Percentiles rank a stretch among this genome's conserved stretches.
Evolutionary conservation across 2,113 vertebrate genomes (phyloP).

Genomic region (Brienomyrus brachyistius): DNA sequence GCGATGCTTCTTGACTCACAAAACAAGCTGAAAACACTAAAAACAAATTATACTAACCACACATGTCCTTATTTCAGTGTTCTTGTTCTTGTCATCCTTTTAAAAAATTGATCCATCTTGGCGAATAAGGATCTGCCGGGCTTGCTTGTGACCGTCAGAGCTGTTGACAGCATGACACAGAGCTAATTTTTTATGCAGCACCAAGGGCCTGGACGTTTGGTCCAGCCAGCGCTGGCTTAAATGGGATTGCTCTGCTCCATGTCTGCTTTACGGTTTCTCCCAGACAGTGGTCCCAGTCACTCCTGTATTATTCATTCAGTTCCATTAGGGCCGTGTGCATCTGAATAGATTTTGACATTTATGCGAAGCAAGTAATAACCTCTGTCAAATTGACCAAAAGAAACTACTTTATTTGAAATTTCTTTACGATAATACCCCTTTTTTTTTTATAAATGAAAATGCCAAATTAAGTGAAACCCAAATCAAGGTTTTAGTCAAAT

Average conservation of each 20-base stretch:
- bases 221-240: slow-evolving; percentile 23
- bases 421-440: neutral
- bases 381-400: slow-evolving; percentile 9
- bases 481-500: slow-evolving; percentile 16
- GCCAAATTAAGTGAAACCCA: slow-evolving; percentile 29
- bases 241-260: slow-evolving; percentile 39
- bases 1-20: slow-evolving; percentile 54
- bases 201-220: slow-evolving; percentile 34
- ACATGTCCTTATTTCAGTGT: slow-evolving; percentile 50
- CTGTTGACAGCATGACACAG: slow-evolving; percentile 41
- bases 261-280: slow-evolving; percentile 38
- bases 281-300: slow-evolving; percentile 5
- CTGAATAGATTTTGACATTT: slow-evolving; percentile 32
- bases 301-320: slow-evolving; percentile 35
- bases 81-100: slow-evolving; percentile 61
- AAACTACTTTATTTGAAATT: slow-evolving; percentile 16
- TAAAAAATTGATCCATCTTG: slow-evolving; percentile 34
- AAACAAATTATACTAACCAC: slow-evolving; percentile 28
- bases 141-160: slow-evolving; percentile 41
- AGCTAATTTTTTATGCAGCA: slow-evolving; percentile 40
- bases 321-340: slow-evolving; percentile 7
- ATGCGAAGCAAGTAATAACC: slow-evolving; percentile 27
- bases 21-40: slow-evolving; percentile 47
- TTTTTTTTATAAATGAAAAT: slow-evolving; percentile 18
- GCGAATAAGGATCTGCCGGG: slow-evolving; percentile 41